Evolutionary conservation across 2,888 invertebrate genomes (phyloP).

Genomic region (Portevinia maculata): DNA sequence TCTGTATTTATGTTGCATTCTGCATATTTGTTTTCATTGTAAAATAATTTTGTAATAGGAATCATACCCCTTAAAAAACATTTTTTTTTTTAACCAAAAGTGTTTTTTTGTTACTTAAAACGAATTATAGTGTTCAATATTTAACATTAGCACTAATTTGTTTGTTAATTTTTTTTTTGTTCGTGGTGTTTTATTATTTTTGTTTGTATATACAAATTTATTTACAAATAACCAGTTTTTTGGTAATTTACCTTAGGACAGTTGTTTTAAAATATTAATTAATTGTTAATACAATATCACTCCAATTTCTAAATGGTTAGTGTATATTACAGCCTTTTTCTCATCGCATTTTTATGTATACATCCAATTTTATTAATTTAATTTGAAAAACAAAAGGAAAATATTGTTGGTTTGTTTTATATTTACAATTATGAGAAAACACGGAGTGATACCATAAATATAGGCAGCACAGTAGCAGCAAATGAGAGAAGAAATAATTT

Average conservation of each 20-base stretch:
- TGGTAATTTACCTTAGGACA: slow-evolving; percentile 53
- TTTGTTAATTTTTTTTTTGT: slow-evolving; percentile 12
- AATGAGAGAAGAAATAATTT: slow-evolving; percentile 81
- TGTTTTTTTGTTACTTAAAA: slow-evolving; percentile 30
- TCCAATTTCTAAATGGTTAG: slow-evolving; percentile 59
- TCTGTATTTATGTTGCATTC: too few relatives aligned
- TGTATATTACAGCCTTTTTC: slow-evolving; percentile 74
- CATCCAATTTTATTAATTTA: slow-evolving; percentile 28
- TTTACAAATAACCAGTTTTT: slow-evolving; percentile 47
- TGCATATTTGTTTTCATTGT: too few relatives aligned
- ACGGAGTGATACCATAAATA: slow-evolving; percentile 80
- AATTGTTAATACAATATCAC: slow-evolving; percentile 69
- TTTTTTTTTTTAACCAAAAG: slow-evolving; percentile 20
- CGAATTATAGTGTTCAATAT: slow-evolving; percentile 49
- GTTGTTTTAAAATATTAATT: slow-evolving; percentile 16
- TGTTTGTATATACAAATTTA: slow-evolving; percentile 43
- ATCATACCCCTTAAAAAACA: slow-evolving; percentile 57
- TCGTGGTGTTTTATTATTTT: slow-evolving; percentile 24
- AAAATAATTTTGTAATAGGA: slow-evolving; percentile 50
- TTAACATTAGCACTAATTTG: slow-evolving; percentile 29
- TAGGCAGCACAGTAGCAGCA: slow-evolving; percentile 78
- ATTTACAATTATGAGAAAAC: slow-evolving; percentile 74
- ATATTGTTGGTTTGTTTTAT: neutral
- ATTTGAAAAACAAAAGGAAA: slow-evolving; percentile 12
- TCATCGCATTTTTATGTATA: slow-evolving; percentile 62